phyloP scores from a whole-genome alignment of 2,797 vertebrate species.

The Hirundo rustica region DNA sequence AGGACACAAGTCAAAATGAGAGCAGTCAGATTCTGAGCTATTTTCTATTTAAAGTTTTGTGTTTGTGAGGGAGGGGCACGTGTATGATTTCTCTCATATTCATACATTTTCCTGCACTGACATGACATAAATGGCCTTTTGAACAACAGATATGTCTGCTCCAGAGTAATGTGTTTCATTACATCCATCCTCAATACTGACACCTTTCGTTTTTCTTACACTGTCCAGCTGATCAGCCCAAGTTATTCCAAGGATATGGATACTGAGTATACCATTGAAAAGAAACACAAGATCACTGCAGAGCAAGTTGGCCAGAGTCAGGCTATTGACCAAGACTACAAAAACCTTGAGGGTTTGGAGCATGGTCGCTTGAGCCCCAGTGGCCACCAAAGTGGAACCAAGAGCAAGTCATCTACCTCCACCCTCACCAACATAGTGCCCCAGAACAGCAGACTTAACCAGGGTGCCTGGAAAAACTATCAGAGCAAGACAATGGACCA shows the following conservation, averaged over 20 bases:
- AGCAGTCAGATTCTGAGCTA: background rate
- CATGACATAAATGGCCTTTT: background rate
- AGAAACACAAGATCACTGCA: too few relatives aligned
- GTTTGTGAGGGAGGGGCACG: background rate
- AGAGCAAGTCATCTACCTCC: rapidly evolving
- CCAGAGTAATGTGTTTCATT: too few relatives aligned
- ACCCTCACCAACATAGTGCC: background rate
- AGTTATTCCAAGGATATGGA: too few relatives aligned
- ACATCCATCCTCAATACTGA: too few relatives aligned
- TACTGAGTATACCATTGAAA: too few relatives aligned
- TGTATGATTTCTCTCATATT: background rate
- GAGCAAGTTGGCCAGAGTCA: too few relatives aligned
- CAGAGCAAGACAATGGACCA: rapidly evolving
- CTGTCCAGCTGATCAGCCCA: too few relatives aligned
- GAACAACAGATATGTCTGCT: rapidly evolving
- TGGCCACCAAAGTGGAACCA: background rate
- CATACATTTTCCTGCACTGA: background rate
- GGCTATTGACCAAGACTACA: rapidly evolving
- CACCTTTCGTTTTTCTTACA: too few relatives aligned
- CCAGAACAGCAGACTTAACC: rapidly evolving
- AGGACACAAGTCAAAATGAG: background rate
- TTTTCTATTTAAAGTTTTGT: too few relatives aligned
- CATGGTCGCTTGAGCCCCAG: background rate
- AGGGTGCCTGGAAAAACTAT: rapidly evolving
- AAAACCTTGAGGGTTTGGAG: too few relatives aligned